Conservation (phyloP, 1,140 invertebrate genomes). For the Coelopa frigida region DNA sequence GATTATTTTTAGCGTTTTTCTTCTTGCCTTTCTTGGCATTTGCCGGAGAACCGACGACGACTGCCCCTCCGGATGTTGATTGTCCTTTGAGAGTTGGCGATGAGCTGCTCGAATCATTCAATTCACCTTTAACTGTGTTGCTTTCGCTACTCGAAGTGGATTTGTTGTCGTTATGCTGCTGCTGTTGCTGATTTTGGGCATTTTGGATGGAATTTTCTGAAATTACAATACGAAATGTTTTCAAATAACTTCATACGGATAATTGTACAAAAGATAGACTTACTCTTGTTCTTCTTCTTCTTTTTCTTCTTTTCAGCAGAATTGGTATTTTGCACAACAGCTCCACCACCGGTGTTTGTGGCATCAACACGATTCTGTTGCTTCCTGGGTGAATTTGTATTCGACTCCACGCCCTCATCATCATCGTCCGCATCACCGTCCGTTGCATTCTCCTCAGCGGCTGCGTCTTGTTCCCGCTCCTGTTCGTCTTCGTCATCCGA, state of each 20-base stretch:
- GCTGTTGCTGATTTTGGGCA: slow-evolving; percentile 11
- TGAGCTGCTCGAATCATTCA: slow-evolving; percentile 23
- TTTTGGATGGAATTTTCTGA: slow-evolving; percentile 28
- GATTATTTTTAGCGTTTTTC: slow-evolving; percentile 26
- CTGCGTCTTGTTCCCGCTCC: slow-evolving; percentile 37
- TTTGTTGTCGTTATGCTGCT: slow-evolving; percentile 12
- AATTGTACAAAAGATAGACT: slow-evolving; percentile 29
- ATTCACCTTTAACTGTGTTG: slow-evolving; percentile 35
- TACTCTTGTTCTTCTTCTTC: slow-evolving; percentile 47
- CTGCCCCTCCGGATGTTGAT: slow-evolving; percentile 21
- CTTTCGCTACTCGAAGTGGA: slow-evolving; percentile 20
- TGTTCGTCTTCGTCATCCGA: slow-evolving; percentile 15
- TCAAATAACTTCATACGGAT: background rate
- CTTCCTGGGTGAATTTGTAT: slow-evolving; percentile 6
- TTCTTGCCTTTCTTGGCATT: slow-evolving; percentile 18
- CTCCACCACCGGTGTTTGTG: slow-evolving; percentile 8
- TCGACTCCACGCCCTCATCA: slow-evolving; percentile 13
- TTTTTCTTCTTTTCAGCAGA: slow-evolving; percentile 32
- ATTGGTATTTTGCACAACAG: too few species aligned
- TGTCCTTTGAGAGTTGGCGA: slow-evolving; percentile 17
- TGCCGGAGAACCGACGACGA: too few species aligned
- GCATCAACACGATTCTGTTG: background rate
- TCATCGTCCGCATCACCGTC: slow-evolving; percentile 17
- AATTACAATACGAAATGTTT: background rate
- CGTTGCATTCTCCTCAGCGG: slow-evolving; percentile 18